These are phyloP conservation scores for Pangasius krempfi DNA, from an alignment of 2,797 vertebrate genomes.

Conservation along the genomic window DNA sequence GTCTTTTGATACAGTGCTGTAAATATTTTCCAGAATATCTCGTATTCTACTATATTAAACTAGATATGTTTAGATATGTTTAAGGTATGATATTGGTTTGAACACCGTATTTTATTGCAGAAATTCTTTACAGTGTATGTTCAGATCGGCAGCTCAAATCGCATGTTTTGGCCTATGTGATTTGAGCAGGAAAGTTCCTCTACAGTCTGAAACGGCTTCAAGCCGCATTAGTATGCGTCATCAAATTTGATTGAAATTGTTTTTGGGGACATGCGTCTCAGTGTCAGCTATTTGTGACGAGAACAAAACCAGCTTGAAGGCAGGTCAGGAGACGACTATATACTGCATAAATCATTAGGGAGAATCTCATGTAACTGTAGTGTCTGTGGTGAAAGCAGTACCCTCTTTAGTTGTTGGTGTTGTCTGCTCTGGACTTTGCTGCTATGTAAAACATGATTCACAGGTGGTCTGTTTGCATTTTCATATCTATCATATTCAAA, in stretches of 20 bases:
- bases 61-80: background rate
- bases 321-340: no score
- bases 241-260: background rate
- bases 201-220: background rate
- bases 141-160: background rate
- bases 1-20: background rate
- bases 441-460: background rate
- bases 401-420: background rate
- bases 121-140: background rate
- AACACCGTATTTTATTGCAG: background rate
- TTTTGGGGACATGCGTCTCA: background rate
- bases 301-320: no score
- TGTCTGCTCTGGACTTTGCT: background rate
- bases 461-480: background rate
- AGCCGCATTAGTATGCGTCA: background rate
- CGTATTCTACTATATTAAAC: background rate
- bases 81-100: background rate
- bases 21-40: background rate
- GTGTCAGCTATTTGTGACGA: no score
- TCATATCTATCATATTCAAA: conserved; percentile 4
- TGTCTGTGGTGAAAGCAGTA: background rate
- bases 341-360: background rate
- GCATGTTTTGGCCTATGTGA: background rate
- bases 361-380: background rate
- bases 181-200: background rate